These are phyloP conservation scores for Drosophila merina DNA, from an alignment of 2,888 invertebrate species.

Conservation along the genomic window DNA sequence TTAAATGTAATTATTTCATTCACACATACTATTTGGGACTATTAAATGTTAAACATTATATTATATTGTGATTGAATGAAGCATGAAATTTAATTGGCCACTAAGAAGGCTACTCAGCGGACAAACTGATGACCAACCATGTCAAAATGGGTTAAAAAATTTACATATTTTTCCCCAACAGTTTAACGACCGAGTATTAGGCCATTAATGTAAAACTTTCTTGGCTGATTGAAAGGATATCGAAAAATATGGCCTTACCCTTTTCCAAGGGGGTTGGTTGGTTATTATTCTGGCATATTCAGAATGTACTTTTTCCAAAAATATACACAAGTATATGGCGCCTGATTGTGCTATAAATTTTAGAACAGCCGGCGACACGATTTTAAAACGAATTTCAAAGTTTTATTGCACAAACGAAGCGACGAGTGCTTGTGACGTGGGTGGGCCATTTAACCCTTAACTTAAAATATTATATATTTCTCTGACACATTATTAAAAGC, in stretches of 20 bases:
- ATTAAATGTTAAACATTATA: not conserved
- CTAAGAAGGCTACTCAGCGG: slow-evolving; percentile 31
- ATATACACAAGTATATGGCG: slow-evolving; percentile 41
- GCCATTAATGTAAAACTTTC: slow-evolving; percentile 25
- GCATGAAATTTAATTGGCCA: slow-evolving; percentile 36
- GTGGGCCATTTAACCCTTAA: slow-evolving; percentile 71
- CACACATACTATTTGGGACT: not conserved
- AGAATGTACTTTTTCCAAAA: slow-evolving; percentile 55
- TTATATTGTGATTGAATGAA: not conserved
- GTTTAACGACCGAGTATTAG: slow-evolving; percentile 27
- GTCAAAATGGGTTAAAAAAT: slow-evolving; percentile 9
- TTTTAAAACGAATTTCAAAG: slow-evolving; percentile 78
- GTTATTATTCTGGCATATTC: slow-evolving; percentile 44
- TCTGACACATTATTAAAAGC: slow-evolving; percentile 76
- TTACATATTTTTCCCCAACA: not conserved
- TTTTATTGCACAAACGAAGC: slow-evolving; percentile 69
- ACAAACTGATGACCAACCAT: slow-evolving; percentile 26
- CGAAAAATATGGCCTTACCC: slow-evolving; percentile 20
- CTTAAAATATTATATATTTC: slow-evolving; percentile 61
- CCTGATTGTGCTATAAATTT: slow-evolving; percentile 71
- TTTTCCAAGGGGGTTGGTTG: slow-evolving; percentile 11
- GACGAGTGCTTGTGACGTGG: slow-evolving; percentile 73
- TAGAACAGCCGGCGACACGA: slow-evolving; percentile 65
- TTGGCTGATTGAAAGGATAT: slow-evolving; percentile 12
- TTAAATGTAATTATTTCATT: not conserved